Evolutionary conservation across 1,140 invertebrate genomes (phyloP).

Genomic region (Drosophila elegans): DNA sequence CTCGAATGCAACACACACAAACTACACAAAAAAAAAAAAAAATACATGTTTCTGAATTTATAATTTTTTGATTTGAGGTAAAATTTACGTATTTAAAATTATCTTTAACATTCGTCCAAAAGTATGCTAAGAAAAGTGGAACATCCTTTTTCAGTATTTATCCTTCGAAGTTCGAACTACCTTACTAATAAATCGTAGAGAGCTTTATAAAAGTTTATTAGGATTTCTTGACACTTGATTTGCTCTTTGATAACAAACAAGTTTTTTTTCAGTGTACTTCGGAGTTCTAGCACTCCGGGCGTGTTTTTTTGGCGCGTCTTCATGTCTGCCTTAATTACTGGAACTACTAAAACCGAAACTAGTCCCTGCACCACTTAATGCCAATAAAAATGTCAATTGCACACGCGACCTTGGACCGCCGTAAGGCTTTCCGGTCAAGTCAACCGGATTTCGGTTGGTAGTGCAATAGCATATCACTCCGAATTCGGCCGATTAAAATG

Average conservation of each 20-base stretch:
- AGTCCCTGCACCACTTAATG: conserved; percentile 68
- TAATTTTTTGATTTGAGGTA: too few species aligned
- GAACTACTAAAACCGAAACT: conserved; percentile 48
- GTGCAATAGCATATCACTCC: conserved; percentile 16
- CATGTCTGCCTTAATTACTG: conserved; percentile 75
- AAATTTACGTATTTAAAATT: too few species aligned
- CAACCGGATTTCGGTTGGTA: conserved; percentile 9
- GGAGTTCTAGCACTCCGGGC: conserved; percentile 28
- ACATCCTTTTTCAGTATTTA: too few species aligned
- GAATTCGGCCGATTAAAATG: conserved; percentile 62
- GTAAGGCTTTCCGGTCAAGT: conserved; percentile 34
- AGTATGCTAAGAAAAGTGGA: too few species aligned
- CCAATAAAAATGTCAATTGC: conserved; percentile 73
- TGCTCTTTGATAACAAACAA: not conserved
- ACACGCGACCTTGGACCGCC: conserved; percentile 55
- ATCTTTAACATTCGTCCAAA: too few species aligned
- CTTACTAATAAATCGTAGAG: too few species aligned
- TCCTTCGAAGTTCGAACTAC: too few species aligned
- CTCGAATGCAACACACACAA: conserved; percentile 48
- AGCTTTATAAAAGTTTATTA: not conserved
- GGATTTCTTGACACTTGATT: not conserved
- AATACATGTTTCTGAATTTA: too few species aligned
- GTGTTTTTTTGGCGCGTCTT: conserved; percentile 61
- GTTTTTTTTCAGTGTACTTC: not conserved
- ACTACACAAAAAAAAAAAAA: not conserved